Conservation (phyloP, 2,888 invertebrate species). For the Onthophagus sagittarius region DNA sequence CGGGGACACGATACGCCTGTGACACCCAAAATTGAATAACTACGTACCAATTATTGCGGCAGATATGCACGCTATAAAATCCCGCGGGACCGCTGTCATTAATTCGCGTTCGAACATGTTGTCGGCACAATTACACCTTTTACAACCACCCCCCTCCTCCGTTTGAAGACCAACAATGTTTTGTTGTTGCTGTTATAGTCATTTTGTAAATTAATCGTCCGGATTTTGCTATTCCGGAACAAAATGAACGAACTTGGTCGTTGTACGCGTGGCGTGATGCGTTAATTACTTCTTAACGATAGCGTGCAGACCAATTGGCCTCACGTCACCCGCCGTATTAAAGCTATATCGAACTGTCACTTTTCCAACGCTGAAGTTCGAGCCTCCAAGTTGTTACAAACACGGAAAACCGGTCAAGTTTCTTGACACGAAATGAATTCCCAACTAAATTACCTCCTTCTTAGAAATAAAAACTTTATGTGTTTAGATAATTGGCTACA, state of each 20-base stretch:
- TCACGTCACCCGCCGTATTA: slow-evolving; percentile 13
- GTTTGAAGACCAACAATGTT: background rate
- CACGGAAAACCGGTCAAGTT: background rate
- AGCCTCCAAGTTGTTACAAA: background rate
- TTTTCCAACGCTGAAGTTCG: slow-evolving; percentile 6
- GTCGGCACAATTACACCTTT: background rate
- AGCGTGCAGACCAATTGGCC: slow-evolving; percentile 1
- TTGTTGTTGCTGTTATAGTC: background rate
- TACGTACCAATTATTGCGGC: slow-evolving; percentile 6
- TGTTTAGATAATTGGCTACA: background rate
- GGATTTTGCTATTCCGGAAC: background rate
- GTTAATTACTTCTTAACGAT: slow-evolving; percentile 12
- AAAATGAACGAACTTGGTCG: background rate
- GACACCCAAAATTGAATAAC: slow-evolving; percentile 10
- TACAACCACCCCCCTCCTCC: background rate
- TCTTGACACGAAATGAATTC: background rate
- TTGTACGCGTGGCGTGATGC: slow-evolving; percentile 12
- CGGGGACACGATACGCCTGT: background rate
- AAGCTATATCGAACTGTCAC: slow-evolving; percentile 17
- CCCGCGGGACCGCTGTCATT: slow-evolving; percentile 5
- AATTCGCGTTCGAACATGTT: slow-evolving; percentile 6
- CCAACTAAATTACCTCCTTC: background rate
- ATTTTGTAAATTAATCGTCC: background rate
- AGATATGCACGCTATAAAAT: slow-evolving; percentile 9
- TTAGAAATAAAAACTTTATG: background rate